A percentile compares a stretch with the other conserved stretches of the same genome.
Conservation (phyloP, 1,140 invertebrate species). For the Heliconius hewitsoni region DNA sequence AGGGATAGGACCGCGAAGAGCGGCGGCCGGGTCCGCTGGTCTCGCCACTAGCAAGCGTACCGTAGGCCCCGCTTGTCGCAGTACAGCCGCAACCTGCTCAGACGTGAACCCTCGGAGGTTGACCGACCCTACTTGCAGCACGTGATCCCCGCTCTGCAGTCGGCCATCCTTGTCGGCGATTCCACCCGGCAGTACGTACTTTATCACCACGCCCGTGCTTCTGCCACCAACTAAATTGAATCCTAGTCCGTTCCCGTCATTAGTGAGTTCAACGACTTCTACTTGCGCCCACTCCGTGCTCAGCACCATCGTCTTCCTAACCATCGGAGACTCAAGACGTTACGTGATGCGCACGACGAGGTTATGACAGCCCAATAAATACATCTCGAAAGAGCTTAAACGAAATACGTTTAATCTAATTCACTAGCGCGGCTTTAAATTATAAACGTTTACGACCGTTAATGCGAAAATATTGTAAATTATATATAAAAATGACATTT, state of each 20-base stretch:
- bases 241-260: constrained; percentile 89
- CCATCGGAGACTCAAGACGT: constrained; percentile 69
- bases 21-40: constrained; percentile 88
- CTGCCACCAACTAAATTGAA: constrained; percentile 97
- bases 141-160: constrained; percentile 95
- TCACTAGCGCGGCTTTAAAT: constrained; percentile 32
- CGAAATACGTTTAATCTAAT: constrained; percentile 41
- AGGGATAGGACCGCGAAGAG: constrained; percentile 85
- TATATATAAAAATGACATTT: constrained; percentile 78
- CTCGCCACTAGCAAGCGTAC: constrained; percentile 95
- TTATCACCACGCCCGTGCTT: constrained; percentile 98
- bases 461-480: constrained; percentile 61
- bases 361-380: constrained; percentile 60
- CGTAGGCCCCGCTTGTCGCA: constrained; percentile 92
- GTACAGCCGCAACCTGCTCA: constrained; percentile 95
- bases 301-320: constrained; percentile 84
- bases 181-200: constrained; percentile 95
- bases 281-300: constrained; percentile 96
- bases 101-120: constrained; percentile 95
- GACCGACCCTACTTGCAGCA: constrained; percentile 96
- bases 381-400: constrained; percentile 52
- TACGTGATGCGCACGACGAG: constrained; percentile 71
- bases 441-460: constrained; percentile 39
- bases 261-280: constrained; percentile 93
- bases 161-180: constrained; percentile 94